phyloP scores from a whole-genome alignment of 1,140 invertebrate genomes.

The Drepana arcuata region DNA sequence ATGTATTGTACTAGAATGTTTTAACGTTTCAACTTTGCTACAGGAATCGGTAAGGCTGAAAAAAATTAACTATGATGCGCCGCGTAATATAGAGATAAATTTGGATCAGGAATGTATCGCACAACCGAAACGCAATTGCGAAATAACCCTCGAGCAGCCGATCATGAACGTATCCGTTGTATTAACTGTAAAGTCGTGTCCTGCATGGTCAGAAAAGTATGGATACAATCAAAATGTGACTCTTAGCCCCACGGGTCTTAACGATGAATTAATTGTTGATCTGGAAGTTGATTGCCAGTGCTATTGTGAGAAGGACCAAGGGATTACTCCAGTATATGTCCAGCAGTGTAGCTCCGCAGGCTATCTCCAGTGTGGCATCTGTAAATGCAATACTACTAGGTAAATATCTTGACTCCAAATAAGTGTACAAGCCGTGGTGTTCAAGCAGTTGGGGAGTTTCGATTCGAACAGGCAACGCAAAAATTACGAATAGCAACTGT shows the following conservation, averaged over 20 bases:
- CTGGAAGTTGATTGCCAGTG: slow-evolving; percentile 69
- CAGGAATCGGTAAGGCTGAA: slow-evolving; percentile 24
- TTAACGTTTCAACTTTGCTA: no score
- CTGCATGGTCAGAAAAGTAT: slow-evolving; percentile 7
- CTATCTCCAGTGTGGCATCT: slow-evolving; percentile 81
- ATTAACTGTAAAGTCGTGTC: slow-evolving; percentile 26
- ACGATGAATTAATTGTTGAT: slow-evolving; percentile 31
- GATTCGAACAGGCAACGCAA: no score
- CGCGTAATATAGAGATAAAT: slow-evolving; percentile 22
- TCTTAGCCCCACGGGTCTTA: slow-evolving; percentile 23
- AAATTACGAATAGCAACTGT: no score
- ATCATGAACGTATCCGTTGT: slow-evolving; percentile 20
- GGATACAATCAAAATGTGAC: slow-evolving; percentile 17
- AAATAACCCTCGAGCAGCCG: slow-evolving; percentile 15
- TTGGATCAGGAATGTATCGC: slow-evolving; percentile 26
- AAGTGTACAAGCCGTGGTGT: background rate
- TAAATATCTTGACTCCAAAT: slow-evolving; percentile 2
- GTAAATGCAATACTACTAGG: slow-evolving; percentile 77
- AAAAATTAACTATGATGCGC: slow-evolving; percentile 19
- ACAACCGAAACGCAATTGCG: slow-evolving; percentile 19
- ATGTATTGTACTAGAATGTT: no score
- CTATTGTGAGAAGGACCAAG: slow-evolving; percentile 64
- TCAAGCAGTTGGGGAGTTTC: no score
- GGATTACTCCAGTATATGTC: slow-evolving; percentile 52
- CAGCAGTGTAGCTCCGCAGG: slow-evolving; percentile 72